These are phyloP conservation scores for Linnaemya vulpina DNA, from an alignment of 2,888 invertebrate genomes.

Conservation along the genomic window DNA sequence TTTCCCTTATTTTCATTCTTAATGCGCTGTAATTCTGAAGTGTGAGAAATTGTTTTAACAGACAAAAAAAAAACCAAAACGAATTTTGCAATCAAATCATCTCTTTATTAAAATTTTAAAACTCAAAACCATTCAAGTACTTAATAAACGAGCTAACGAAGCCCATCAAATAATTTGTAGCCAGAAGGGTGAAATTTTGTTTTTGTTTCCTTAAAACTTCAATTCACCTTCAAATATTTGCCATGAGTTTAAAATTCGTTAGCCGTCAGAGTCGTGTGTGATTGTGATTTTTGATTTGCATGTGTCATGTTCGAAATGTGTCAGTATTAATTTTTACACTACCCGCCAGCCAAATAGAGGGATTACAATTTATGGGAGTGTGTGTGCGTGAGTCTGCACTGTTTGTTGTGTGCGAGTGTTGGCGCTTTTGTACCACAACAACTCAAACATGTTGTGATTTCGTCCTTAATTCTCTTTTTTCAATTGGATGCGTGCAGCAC, in stretches of 20 bases:
- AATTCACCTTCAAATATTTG: background rate
- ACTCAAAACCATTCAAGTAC: slow-evolving; percentile 49
- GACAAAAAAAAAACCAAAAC: background rate
- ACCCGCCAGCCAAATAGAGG: slow-evolving; percentile 25
- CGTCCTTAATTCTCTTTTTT: background rate
- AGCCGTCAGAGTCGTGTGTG: background rate
- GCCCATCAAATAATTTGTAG: slow-evolving; percentile 50
- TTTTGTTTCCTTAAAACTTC: background rate
- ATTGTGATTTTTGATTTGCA: slow-evolving; percentile 63
- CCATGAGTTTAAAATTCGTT: slow-evolving; percentile 23
- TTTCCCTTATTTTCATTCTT: slow-evolving; percentile 12
- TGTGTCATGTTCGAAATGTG: slow-evolving; percentile 68
- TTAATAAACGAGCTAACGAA: slow-evolving; percentile 45
- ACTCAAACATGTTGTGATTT: background rate
- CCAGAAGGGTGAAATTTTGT: slow-evolving; percentile 8
- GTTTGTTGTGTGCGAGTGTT: background rate
- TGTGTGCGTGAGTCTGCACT: slow-evolving; percentile 27
- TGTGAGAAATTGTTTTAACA: slow-evolving; percentile 50
- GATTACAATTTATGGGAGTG: slow-evolving; percentile 20
- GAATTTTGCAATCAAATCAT: slow-evolving; percentile 59
- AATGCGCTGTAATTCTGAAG: slow-evolving; percentile 28
- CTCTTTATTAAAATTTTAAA: slow-evolving; percentile 69
- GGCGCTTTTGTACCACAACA: background rate
- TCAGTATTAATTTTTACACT: slow-evolving; percentile 64
- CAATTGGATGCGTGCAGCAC: slow-evolving; percentile 66